Evolutionary conservation across 2,113 vertebrate genomes (phyloP).

Genomic region (Otocyon megalotis): DNA sequence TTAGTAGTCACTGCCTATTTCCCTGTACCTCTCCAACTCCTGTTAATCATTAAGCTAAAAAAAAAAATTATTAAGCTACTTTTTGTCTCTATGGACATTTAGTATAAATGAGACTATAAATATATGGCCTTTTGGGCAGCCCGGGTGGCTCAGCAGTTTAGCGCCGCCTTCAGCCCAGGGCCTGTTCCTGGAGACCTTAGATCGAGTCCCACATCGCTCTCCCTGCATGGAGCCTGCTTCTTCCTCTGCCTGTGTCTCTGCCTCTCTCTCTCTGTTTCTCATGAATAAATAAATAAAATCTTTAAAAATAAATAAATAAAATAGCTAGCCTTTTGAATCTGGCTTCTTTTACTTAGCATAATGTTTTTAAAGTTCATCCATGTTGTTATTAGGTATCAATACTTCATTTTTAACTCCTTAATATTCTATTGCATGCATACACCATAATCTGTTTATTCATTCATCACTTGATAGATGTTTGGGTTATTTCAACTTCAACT

Average conservation of each 20-base stretch:
- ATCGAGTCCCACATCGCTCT: no score
- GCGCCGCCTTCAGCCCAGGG: no score
- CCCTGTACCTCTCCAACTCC: neutral
- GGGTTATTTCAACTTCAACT: neutral
- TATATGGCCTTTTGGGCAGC: neutral
- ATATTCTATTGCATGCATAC: neutral
- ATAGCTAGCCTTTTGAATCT: neutral
- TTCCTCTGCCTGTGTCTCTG: no score
- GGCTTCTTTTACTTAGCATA: neutral
- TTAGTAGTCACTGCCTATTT: neutral
- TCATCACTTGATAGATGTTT: neutral
- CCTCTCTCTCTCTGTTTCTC: no score
- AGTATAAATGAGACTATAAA: slow-evolving; percentile 21
- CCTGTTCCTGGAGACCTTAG: no score
- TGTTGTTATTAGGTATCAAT: neutral
- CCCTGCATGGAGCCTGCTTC: no score
- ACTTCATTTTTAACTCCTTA: neutral
- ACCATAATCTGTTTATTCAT: neutral
- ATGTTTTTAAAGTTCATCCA: slow-evolving; percentile 8
- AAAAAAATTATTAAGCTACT: neutral
- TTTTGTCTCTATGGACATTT: neutral
- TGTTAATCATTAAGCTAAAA: neutral
- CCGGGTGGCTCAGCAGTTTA: no score
- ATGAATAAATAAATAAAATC: no score
- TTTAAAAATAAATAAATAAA: no score